Evolutionary conservation across 2,113 vertebrate genomes (phyloP), one percentile per base, ranked within the genome.

Genomic region (Typhlomys cinereus): DNA sequence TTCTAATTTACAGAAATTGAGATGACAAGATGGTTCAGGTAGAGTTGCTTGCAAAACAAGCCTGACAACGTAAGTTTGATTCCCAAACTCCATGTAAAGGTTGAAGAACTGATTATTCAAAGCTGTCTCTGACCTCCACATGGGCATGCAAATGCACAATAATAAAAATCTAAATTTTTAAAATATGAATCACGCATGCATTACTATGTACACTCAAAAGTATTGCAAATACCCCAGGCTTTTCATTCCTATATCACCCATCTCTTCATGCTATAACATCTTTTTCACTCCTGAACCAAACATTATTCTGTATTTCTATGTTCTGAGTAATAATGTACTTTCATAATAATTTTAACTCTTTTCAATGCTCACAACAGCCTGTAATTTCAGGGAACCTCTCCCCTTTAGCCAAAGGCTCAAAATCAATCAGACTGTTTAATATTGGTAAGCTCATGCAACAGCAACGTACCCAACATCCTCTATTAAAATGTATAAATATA

Each of bases 1-100:
- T 62, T 69, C 13, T 92, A 17, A 73, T 39, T 46, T 89, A 34
- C 10, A 86, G 48, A 94, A 93, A n/a, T n/a, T n/a, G n/a, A n/a
- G n/a, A n/a, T n/a, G n/a, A n/a, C n/a, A n/a, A n/a, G n/a, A n/a
- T n/a, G n/a, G n/a, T n/a, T n/a, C n/a, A n/a, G n/a, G n/a, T n/a
- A n/a, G n/a, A n/a, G n/a, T n/a, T n/a, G n/a, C n/a, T n/a, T n/a
- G n/a, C n/a, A n/a, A n/a, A n/a, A n/a, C n/a, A n/a, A n/a, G n/a
- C n/a, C n/a, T n/a, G n/a, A n/a, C n/a, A n/a, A n/a, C n/a, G n/a
- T n/a, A n/a, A n/a, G n/a, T n/a, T n/a, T n/a, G n/a, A n/a, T n/a
- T n/a, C n/a, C n/a, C n/a, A n/a, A n/a, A n/a, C n/a, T n/a, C n/a
- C n/a, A n/a, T n/a, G n/a, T n/a, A n/a, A n/a, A n/a, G n/a, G n/a